Evolutionary conservation across 1,140 invertebrate genomes (phyloP).

Genomic region (Psix sp.): DNA sequence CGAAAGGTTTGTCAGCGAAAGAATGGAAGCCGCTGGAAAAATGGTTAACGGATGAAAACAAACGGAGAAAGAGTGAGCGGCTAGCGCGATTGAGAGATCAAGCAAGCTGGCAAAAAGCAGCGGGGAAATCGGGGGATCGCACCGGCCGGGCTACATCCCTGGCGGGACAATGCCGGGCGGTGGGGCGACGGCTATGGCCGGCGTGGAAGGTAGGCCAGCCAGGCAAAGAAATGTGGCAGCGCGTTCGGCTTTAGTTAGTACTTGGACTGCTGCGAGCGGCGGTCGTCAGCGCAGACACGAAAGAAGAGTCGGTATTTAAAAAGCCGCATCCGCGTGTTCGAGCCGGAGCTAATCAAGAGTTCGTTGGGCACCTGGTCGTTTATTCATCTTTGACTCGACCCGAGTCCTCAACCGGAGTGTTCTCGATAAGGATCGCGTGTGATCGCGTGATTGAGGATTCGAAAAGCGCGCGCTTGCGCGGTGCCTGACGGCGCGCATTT

Average conservation of each 20-base stretch:
- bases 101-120: slow-evolving; percentile 22
- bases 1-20: too few relatives aligned
- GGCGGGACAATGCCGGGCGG: slow-evolving; percentile 12
- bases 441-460: slow-evolving; percentile 46
- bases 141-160: slow-evolving; percentile 8
- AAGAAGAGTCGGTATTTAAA: slow-evolving; percentile 36
- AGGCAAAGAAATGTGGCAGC: slow-evolving; percentile 74
- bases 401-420: too few relatives aligned
- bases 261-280: slow-evolving; percentile 73
- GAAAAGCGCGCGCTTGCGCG: slow-evolving; percentile 52
- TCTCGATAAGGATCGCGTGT: slow-evolving; percentile 26
- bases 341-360: too few relatives aligned
- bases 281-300: slow-evolving; percentile 56
- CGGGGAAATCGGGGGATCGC: not conserved
- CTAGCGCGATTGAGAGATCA: slow-evolving; percentile 48
- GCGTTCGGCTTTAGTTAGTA: slow-evolving; percentile 72
- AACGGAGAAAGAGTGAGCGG: too few relatives aligned
- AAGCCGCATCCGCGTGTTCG: slow-evolving; percentile 31
- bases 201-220: slow-evolving; percentile 68
- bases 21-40: too few relatives aligned
- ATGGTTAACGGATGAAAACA: too few relatives aligned
- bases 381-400: too few relatives aligned
- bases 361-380: too few relatives aligned
- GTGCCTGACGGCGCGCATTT: slow-evolving; percentile 26
- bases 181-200: slow-evolving; percentile 73